Percentiles rank a stretch among this genome's conserved stretches.
Conservation (phyloP, 2,888 invertebrate species). For the Rhingia campestris region DNA sequence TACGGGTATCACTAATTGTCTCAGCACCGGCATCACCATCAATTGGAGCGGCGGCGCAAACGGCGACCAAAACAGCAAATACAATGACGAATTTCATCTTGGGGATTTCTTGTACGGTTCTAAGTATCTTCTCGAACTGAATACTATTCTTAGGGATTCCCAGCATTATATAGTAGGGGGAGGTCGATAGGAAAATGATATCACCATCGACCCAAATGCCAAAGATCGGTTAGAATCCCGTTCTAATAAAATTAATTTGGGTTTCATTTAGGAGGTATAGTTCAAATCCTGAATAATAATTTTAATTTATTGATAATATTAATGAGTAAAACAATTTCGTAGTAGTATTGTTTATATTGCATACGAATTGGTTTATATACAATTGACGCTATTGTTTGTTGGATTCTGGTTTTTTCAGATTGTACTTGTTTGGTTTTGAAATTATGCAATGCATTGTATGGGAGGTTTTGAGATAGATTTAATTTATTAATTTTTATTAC, state of each 20-base stretch:
- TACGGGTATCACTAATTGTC: conserved; percentile 81
- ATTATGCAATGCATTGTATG: too few species aligned
- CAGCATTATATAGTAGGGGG: conserved; percentile 50
- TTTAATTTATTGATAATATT: not conserved
- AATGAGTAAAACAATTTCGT: too few species aligned
- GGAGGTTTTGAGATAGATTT: too few species aligned
- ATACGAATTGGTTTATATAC: too few species aligned
- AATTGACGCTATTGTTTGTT: too few species aligned
- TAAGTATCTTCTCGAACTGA: conserved; percentile 34
- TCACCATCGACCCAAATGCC: conserved; percentile 27
- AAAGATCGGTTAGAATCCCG: conserved; percentile 30
- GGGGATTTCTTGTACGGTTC: conserved; percentile 32
- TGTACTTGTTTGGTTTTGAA: too few species aligned
- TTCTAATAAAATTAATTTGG: not conserved
- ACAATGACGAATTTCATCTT: conserved; percentile 81
- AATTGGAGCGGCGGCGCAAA: conserved; percentile 77
- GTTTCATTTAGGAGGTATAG: not conserved
- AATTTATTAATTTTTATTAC: too few species aligned
- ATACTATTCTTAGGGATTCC: conserved; percentile 7
- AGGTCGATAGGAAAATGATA: conserved; percentile 21
- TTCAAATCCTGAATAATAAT: not conserved
- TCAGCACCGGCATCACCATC: conserved; percentile 82
- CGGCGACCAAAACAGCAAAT: conserved; percentile 78
- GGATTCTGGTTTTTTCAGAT: too few species aligned
- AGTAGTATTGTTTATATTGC: too few species aligned